Base-by-base conservation (phyloP, 2,888 invertebrate genomes). In the Phengaris arion region DNA sequence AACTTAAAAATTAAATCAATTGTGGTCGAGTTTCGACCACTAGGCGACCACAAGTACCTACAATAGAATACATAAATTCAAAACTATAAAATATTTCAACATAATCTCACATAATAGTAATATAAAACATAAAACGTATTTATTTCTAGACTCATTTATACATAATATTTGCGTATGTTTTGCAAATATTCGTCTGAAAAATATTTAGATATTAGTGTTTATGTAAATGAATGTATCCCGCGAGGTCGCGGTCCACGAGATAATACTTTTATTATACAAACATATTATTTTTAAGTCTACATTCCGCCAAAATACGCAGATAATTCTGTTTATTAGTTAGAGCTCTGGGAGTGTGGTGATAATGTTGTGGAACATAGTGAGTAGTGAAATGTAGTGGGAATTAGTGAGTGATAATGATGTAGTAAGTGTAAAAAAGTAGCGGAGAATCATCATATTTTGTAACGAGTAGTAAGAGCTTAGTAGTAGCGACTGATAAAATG, bases 271-370 rank as follows among this genome's bases (percentile, higher is more conserved):
- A 22, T 22, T 22, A 51, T 51, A 48, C 69, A 51, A 70, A 64
- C 35, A 64, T 48, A 70, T 70, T 70, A 51, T 70, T 51, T 70
- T 70, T 51, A 70, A 51, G 22, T 64, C 15, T 10, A 15, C 48
- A 22, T 70, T 15, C 6, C n/a, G n/a, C 22, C 45, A n/a, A 59
- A 52, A 52, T 6, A 70, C 57, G 57, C 48, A 70, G 55, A 75
- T 55, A 70, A 70, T 75, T 52, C 35, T 72, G 69, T 75, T 75
- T 75, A 75, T 75, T 75, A 70, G 75, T 59, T 46, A 70, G 69
- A 46, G 69, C 64, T 75, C 68, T 69, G 54, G 46, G 55, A 69
- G 57, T 9, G 4, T 15, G 35, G 10, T 52, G 52, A 52, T 2
- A 12, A 52, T 12, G 52, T 52, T 52, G 52, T 7, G 3, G 12